Percentiles rank a stretch among this genome's conserved stretches.
Evolutionary conservation across 2,888 invertebrate genomes (phyloP).

Genomic region (Tineola bisselliella): DNA sequence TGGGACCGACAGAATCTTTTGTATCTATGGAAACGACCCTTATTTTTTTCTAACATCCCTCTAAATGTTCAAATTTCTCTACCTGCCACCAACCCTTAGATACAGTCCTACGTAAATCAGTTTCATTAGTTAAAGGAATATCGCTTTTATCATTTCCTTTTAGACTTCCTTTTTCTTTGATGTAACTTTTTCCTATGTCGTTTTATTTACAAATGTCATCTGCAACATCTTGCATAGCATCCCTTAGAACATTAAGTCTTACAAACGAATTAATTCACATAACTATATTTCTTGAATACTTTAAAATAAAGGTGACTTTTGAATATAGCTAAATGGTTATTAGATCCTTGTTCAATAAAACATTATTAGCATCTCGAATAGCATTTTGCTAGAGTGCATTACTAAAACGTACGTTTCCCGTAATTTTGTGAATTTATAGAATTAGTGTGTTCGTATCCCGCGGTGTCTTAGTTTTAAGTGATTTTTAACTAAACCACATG

Average conservation of each 20-base stretch:
- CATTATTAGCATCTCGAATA: slow-evolving; percentile 27
- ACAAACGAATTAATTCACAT: slow-evolving; percentile 23
- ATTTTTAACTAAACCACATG: slow-evolving; percentile 26
- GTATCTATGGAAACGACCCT: slow-evolving; percentile 59
- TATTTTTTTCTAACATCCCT: slow-evolving; percentile 63
- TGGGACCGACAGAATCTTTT: slow-evolving; percentile 61
- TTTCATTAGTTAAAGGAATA: neutral
- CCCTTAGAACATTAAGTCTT: slow-evolving; percentile 55
- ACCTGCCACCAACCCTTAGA: slow-evolving; percentile 44
- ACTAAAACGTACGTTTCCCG: slow-evolving; percentile 57
- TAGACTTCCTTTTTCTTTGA: slow-evolving; percentile 22
- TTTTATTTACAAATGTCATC: slow-evolving; percentile 23
- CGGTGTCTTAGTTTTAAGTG: slow-evolving; percentile 16
- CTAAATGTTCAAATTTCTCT: slow-evolving; percentile 63
- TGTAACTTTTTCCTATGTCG: slow-evolving; percentile 22
- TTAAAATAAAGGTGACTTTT: slow-evolving; percentile 27
- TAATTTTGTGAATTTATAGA: slow-evolving; percentile 50
- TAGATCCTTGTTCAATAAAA: slow-evolving; percentile 14
- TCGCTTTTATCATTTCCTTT: slow-evolving; percentile 21
- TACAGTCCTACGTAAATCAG: slow-evolving; percentile 20
- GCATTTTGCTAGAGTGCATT: slow-evolving; percentile 50
- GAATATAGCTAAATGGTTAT: slow-evolving; percentile 13
- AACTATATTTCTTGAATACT: slow-evolving; percentile 10
- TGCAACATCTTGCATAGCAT: slow-evolving; percentile 63
- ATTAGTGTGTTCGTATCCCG: slow-evolving; percentile 23